These are phyloP conservation scores for Cryptomyrus ogoouensis DNA, from an alignment of 2,113 vertebrate genomes.

Conservation along the genomic window DNA sequence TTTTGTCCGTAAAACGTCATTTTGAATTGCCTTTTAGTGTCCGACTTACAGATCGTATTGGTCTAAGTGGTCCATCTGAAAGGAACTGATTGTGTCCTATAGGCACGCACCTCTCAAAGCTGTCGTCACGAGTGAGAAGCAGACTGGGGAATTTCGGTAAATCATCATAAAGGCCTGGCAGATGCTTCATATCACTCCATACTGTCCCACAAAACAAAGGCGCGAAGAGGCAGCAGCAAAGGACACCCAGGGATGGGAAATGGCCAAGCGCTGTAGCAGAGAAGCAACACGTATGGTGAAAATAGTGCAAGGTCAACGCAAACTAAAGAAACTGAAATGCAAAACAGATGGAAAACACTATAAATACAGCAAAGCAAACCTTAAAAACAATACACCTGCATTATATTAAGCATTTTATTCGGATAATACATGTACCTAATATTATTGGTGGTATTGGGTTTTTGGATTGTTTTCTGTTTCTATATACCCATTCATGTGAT, in stretches of 20 bases:
- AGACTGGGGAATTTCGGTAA: neutral
- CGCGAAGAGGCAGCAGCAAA: neutral
- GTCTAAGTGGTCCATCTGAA: neutral
- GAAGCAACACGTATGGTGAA: neutral
- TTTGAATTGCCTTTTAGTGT: neutral
- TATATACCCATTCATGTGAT: neutral
- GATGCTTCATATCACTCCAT: neutral
- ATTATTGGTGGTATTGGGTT: neutral
- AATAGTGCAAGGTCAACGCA: neutral
- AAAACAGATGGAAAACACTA: neutral
- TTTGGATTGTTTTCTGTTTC: neutral
- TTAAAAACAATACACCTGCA: neutral
- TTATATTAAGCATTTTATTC: neutral
- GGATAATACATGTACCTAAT: neutral
- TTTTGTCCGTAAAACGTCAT: neutral
- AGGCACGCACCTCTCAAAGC: neutral
- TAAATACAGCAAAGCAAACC: neutral
- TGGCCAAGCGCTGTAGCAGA: neutral
- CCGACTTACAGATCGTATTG: neutral
- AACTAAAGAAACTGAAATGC: neutral
- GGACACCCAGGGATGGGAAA: neutral
- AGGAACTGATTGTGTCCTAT: neutral
- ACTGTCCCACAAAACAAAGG: neutral
- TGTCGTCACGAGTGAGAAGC: neutral
- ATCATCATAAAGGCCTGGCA: neutral